Evolutionary conservation across 2,888 invertebrate species (phyloP), one percentile per base, ranked within the genome.

Genomic region (Spodoptera exigua): DNA sequence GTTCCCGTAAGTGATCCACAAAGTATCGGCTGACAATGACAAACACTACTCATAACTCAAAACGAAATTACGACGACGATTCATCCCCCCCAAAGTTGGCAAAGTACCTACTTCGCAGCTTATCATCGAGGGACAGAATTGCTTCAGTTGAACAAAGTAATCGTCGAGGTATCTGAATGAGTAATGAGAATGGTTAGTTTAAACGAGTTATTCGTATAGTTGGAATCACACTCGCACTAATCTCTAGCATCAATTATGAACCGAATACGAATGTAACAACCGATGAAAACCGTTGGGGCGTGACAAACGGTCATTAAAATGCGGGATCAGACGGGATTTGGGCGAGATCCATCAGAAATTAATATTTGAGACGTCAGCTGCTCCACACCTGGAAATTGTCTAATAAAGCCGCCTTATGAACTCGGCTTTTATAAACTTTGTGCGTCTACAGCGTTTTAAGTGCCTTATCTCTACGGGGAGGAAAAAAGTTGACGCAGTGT

Each of bases 351-450:
- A 88, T 89, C 84, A 89, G 84, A 89, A 88, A 91, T 90, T 91
- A 91, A 91, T 90, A 91, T 88, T 86, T 66, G 79, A 84, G 84
- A 81, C 88, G 90, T 84, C 92, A 90, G 90, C 87, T 90, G 89
- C 76, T 87, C 83, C 80, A 84, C 89, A 91, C 89, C 91, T 90
- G 90, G 84, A 86, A 87, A 88, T 89, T 84, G 82, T 82, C 87
- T 89, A 90, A 91, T 91, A 91, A 90, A 90, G 89, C 84, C 84
- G 86, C 84, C 87, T 91, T 90, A 90, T 90, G 85, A 91, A 89
- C 88, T 90, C 87, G 72, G 85, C 87, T 89, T 88, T 89, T 86
- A 88, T 84, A 90, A 90, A 90, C 79, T 88, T 88, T 86, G 80
- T 74, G 66, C 85, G 80, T 83, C 80, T 75, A 83, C 81, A 81